Conservation (phyloP, 30 jellyfish, hydroid and myxozoan genomes). For the Chironex yamaguchii region DNA sequence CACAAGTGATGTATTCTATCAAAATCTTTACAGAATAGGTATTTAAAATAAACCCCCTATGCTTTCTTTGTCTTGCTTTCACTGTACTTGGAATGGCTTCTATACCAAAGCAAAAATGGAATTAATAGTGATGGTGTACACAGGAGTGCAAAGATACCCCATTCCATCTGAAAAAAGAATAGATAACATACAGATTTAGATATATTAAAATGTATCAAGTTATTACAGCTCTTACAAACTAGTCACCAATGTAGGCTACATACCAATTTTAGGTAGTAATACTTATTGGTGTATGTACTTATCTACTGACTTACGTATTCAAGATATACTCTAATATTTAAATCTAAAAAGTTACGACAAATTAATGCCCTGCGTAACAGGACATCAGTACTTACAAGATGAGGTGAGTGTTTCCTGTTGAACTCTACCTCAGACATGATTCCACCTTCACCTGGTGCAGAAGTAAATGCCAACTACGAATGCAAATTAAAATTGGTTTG, state of each 20-base stretch:
- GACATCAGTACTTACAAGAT: slow-evolving; percentile 66
- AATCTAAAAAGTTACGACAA: background rate
- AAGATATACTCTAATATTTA: background rate
- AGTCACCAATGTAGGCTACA: no score
- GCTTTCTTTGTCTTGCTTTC: slow-evolving; percentile 81
- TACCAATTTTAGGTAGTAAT: no score
- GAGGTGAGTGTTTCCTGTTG: slow-evolving; percentile 95
- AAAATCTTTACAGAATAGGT: no score
- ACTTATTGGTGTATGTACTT: background rate
- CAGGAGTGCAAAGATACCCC: slow-evolving; percentile 93
- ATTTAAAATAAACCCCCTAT: slow-evolving; percentile 24
- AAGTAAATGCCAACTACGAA: slow-evolving; percentile 86
- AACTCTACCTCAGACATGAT: slow-evolving; percentile 91
- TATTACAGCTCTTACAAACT: no score
- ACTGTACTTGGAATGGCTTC: slow-evolving; percentile 85
- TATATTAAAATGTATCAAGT: no score
- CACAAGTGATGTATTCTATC: no score
- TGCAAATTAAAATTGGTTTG: no score
- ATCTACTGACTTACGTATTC: background rate
- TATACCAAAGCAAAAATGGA: slow-evolving; percentile 93
- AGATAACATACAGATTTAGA: no score
- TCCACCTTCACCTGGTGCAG: slow-evolving; percentile 97
- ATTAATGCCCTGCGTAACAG: background rate
- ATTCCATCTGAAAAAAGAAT: slow-evolving; percentile 79
- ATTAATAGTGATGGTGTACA: slow-evolving; percentile 92